Conservation (phyloP, 2,113 vertebrate species). For the Lanius ludovicianus region DNA sequence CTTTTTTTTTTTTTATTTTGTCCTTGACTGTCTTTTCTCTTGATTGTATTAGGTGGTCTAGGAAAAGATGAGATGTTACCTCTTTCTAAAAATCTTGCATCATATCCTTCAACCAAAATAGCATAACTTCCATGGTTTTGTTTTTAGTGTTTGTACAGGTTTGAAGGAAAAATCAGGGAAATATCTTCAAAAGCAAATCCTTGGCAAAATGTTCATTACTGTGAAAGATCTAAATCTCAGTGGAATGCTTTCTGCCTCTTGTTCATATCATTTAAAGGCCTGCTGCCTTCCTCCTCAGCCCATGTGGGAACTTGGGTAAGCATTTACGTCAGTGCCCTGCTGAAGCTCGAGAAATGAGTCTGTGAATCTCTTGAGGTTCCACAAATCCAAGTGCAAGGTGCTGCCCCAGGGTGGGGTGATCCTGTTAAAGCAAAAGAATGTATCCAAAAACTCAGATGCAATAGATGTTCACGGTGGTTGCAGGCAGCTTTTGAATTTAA, state of each 20-base stretch:
- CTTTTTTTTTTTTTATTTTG: background rate
- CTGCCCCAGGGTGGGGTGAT: background rate
- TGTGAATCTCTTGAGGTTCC: background rate
- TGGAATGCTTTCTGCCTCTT: background rate
- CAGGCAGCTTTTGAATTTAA: background rate
- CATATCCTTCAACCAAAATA: background rate
- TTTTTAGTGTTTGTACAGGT: background rate
- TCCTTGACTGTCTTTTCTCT: background rate
- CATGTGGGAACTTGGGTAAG: fast-evolving
- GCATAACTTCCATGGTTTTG: fast-evolving
- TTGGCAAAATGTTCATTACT: background rate
- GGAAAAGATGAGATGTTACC: background rate
- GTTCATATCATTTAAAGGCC: background rate
- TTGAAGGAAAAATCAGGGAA: background rate
- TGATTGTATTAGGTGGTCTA: background rate
- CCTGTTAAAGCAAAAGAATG: background rate
- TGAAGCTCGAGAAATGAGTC: background rate
- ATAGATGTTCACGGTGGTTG: background rate
- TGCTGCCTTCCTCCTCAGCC: background rate
- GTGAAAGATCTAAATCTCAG: background rate
- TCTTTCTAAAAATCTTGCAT: background rate
- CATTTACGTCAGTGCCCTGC: background rate
- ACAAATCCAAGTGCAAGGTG: background rate
- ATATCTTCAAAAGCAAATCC: background rate
- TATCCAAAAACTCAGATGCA: background rate